phyloP scores from a whole-genome alignment of 1,140 invertebrate genomes.

The Bombus sylvicola region DNA sequence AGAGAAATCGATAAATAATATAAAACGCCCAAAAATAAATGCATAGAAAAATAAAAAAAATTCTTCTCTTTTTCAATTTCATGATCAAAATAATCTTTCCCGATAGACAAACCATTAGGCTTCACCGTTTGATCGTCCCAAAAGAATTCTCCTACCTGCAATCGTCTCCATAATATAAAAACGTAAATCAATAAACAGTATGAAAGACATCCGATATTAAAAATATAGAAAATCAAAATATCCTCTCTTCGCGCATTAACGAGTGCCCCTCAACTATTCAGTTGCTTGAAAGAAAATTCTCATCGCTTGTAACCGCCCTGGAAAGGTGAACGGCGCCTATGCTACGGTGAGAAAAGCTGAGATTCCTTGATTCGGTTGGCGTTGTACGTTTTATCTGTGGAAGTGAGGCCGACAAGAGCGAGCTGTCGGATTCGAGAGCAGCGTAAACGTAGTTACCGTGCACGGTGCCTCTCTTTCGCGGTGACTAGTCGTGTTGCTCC shows the following conservation, averaged over 20 bases:
- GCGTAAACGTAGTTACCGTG: constrained; percentile 36
- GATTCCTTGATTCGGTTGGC: constrained; percentile 18
- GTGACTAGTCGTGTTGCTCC: constrained; percentile 49
- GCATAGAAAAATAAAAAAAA: too few species aligned
- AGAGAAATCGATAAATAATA: not conserved
- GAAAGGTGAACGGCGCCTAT: not conserved
- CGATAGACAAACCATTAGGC: too few species aligned
- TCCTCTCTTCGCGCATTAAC: not conserved
- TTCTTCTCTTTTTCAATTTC: too few species aligned
- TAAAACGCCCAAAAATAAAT: not conserved
- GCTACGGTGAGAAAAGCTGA: not conserved
- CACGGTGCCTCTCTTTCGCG: not conserved
- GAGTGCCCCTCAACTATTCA: not conserved
- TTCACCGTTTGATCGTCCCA: too few species aligned
- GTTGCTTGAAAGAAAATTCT: not conserved
- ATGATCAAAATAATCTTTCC: too few species aligned
- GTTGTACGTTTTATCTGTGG: constrained; percentile 46
- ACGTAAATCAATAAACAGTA: too few species aligned
- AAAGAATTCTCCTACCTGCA: too few species aligned
- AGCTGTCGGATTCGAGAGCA: constrained; percentile 33
- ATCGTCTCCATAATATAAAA: too few species aligned
- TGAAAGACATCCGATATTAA: not conserved
- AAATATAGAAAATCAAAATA: not conserved
- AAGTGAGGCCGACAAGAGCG: constrained; percentile 23
- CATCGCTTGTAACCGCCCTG: not conserved